A percentile compares a stretch with the other conserved stretches of the same genome.
Evolutionary conservation across 92 coral and sea anemone genomes (phyloP).

Genomic region (Isaurus tuberculatus): DNA sequence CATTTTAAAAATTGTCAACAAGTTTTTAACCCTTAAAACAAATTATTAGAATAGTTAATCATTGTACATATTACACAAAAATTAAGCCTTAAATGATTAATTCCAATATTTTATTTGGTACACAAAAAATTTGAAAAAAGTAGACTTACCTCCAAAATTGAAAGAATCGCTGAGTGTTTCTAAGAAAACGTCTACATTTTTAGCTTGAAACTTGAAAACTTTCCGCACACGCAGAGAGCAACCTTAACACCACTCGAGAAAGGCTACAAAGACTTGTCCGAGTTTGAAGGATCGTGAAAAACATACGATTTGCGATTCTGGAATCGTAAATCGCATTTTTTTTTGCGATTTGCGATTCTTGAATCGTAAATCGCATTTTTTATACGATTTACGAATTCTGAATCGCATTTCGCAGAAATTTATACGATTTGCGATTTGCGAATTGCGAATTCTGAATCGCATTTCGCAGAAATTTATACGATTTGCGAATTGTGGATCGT

Average conservation of each 20-base stretch:
- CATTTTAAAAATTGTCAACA: no score
- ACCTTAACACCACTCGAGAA: background rate
- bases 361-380: no score
- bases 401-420: no score
- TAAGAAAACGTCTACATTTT: background rate
- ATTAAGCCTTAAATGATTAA: background rate
- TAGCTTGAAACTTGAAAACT: background rate
- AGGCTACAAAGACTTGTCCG: conserved; percentile 6
- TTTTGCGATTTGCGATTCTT: no score
- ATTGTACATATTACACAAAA: no score
- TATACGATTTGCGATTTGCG: no score
- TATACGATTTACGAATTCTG: no score
- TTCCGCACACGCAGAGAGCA: background rate
- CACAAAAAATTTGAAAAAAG: background rate
- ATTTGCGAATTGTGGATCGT: no score
- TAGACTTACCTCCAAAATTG: background rate
- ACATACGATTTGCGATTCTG: no score
- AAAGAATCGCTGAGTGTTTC: conserved; percentile 1
- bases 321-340: background rate
- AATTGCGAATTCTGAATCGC: no score
- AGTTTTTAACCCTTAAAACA: background rate
- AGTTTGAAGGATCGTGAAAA: conserved; percentile 9
- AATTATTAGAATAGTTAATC: background rate
- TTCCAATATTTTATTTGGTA: background rate
- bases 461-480: no score